Percentiles rank a stretch among this genome's conserved stretches.
These are phyloP conservation scores for Montipora sp. DNA, from an alignment of 64 coral and sea anemone species.

Conservation along the genomic window DNA sequence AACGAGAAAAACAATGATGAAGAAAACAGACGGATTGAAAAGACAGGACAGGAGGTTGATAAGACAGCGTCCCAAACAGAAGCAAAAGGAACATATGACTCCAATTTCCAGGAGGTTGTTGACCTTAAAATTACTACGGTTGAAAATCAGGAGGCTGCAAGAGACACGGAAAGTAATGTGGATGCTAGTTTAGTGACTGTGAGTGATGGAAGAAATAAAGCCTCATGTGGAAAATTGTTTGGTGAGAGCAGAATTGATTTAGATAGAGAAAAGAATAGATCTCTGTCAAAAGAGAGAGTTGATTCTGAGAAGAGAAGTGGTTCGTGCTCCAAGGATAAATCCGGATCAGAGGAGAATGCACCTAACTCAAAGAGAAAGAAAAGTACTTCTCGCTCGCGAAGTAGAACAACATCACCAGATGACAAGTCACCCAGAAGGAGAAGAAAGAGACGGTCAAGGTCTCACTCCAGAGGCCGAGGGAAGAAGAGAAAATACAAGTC, in stretches of 20 bases:
- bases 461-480: constrained; percentile 25
- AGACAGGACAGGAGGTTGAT: background rate
- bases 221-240: background rate
- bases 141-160: background rate
- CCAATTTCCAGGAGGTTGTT: background rate
- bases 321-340: background rate
- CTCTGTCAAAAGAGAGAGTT: background rate
- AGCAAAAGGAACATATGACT: background rate
- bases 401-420: constrained; percentile 19
- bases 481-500: background rate
- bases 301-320: constrained; percentile 22
- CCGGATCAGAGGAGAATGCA: background rate
- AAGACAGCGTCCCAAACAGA: background rate
- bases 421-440: constrained; percentile 2
- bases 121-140: background rate
- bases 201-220: background rate
- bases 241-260: background rate
- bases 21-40: background rate
- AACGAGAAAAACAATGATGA: background rate
- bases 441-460: constrained; percentile 49
- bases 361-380: constrained; percentile 8
- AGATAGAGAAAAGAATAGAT: background rate
- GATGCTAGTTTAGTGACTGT: background rate
- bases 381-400: background rate
- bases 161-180: background rate